Evolutionary conservation across 2,113 vertebrate species (phyloP).

Genomic region (Neolamprologus ventralis): DNA sequence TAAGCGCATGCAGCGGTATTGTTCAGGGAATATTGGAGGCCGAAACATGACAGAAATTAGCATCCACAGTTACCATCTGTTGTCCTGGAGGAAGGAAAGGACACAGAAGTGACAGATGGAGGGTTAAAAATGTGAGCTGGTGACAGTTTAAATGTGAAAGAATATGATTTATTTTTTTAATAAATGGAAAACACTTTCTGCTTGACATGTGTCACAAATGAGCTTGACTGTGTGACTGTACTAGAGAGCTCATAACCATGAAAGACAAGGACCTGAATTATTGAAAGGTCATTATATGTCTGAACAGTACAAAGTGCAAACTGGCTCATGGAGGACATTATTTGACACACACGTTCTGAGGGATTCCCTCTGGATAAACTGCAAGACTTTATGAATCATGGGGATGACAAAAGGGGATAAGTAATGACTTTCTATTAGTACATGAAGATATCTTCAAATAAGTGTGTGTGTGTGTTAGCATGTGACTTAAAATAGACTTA

Average conservation of each 20-base stretch:
- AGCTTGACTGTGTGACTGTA: background rate
- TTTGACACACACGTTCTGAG: background rate
- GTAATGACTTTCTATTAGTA: background rate
- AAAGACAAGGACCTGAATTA: background rate
- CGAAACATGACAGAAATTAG: background rate
- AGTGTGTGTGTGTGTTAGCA: background rate
- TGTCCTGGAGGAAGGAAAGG: background rate
- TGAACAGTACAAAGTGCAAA: background rate
- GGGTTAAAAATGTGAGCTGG: background rate
- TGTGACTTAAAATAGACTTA: background rate
- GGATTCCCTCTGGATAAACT: background rate
- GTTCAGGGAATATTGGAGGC: background rate
- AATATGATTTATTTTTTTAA: background rate
- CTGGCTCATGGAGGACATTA: background rate
- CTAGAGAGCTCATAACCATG: background rate
- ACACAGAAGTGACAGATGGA: background rate
- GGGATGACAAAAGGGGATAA: background rate
- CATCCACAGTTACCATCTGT: conserved; percentile 14
- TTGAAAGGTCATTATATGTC: background rate
- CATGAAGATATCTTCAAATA: background rate
- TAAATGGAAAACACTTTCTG: background rate
- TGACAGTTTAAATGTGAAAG: background rate
- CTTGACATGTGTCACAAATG: background rate
- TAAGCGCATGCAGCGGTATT: background rate
- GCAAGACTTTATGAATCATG: background rate